Evolutionary conservation across 1,140 invertebrate genomes (phyloP), one percentile per base, ranked within the genome.

Genomic region (Brachionus asplanchnoidis): DNA sequence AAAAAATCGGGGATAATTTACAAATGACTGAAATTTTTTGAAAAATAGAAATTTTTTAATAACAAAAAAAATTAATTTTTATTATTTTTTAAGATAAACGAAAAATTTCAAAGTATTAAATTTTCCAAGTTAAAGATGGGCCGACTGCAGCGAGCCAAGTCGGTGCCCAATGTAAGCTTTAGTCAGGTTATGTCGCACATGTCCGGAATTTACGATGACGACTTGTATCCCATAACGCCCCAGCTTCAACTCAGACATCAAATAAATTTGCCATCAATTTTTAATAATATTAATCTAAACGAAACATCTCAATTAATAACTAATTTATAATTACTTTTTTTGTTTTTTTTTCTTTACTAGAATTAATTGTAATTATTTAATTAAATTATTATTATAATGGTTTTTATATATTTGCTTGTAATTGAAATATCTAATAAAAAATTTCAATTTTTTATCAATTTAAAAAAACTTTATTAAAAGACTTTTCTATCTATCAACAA

Each of bases 161-260:
- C 79, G 26, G 65, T 82, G 11, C 79, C 79, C 3, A 82, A 82
- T 68, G 79, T 82, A 26, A 77, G 44, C 60, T 46, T 82, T 65
- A 65, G 40, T 14, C 65, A 44, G 20, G 17, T 40, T 9, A 32
- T 36, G 11, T 82, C 53, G 42, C 50, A 82, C n/a, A 40, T 68
- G 53, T 44, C 53, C 32, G 40, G 14, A 11, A 12, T 65, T 9
- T 60, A 23, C 17, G 65, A 65, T 12, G 79, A 82, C 1, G 79
- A 82, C 23, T 32, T 82, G 28, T 82, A 82, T 65, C 79, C 79
- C 7, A 65, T 20, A 40, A 65, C 79, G 17, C 79, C 79, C 8
- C 79, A 65, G 20, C 23, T 68, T 23, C 12, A 60, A 17, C 28
- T 82, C 7, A 68, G 9, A 20, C 26, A 26, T 4, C 36, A 65